Base-by-base conservation (phyloP, 2,113 vertebrate genomes). In the Callocephalon fimbriatum region DNA sequence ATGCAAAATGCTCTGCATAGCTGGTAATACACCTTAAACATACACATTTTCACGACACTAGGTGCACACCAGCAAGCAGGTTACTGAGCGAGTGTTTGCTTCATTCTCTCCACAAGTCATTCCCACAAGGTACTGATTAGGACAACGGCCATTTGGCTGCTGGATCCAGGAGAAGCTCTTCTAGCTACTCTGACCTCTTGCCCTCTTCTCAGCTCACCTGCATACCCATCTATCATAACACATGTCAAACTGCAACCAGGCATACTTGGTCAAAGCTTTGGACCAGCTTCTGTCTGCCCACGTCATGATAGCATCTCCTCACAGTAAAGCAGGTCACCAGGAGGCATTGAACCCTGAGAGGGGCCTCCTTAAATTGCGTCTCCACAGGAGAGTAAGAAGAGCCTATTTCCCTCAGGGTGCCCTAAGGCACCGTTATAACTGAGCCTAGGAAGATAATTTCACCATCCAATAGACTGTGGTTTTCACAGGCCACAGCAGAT, bases 401-500 rank as follows among this genome's bases (percentile, higher is more conserved):
- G 72, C 38, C 42, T 80, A 61, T 73, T 83, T 79, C 75, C 54
- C 62, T 80, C 59, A 86, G 86, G 79, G 78, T 83, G 31, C 82
- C 93, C 67, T 77, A 79, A 83, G 37, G 79, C 93, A 86, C 82
- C 9, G 3, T 86, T 86, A 72, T 48, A 92, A 83, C 67, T 7
- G 79, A 92, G n/a, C n/a, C 67, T 35, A 80, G 45, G 53, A 93
- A 88, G 88, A 63, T 67, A 92, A 91, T 66, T 92, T 83, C 86
- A 77, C 72, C 82, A 80, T 83, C 86, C 86, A 71, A 62, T 0
- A 92, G 79, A 70, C n/a, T 3, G 2, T 1, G 32, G 63, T 77
- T 96, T 95, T 51, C 79, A 83, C 63, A 92, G 71, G 88, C 72
- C 82, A 92, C 82, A 90, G 85, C 71, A 74, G 72, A 90, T 38